These are phyloP conservation scores for Sterna hirundo DNA, from an alignment of 2,113 vertebrate genomes.

Conservation along the genomic window DNA sequence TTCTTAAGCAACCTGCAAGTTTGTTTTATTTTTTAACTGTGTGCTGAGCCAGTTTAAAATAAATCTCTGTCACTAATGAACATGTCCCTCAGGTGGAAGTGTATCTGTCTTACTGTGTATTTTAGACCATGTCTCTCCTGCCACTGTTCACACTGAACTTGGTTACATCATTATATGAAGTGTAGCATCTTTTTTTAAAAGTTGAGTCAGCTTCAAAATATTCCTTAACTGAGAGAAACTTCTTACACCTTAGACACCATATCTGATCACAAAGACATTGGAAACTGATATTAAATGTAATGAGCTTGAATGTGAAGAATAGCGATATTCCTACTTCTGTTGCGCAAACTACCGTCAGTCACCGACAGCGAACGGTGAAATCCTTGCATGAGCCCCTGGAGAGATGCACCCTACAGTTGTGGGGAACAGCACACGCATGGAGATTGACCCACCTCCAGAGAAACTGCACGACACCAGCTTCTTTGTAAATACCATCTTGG, in stretches of 20 bases:
- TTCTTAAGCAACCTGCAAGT: not conserved
- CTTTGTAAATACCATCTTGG: not conserved
- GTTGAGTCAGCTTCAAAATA: not conserved
- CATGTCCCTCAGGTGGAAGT: not conserved
- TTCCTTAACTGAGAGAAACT: not conserved
- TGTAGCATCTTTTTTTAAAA: not conserved
- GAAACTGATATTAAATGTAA: not conserved
- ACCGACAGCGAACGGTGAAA: not conserved
- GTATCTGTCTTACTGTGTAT: not conserved
- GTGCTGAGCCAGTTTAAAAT: not conserved
- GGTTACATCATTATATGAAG: not conserved
- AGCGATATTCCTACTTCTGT: not conserved
- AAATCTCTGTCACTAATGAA: not conserved
- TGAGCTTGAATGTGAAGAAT: not conserved
- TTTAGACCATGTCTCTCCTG: not conserved
- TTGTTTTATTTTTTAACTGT: not conserved
- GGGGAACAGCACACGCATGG: not conserved
- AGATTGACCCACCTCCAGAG: not conserved
- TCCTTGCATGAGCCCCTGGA: not conserved
- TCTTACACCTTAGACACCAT: not conserved
- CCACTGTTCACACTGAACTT: not conserved
- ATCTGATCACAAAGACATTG: not conserved
- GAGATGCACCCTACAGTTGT: not conserved
- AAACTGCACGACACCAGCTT: not conserved
- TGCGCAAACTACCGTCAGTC: not conserved